A percentile compares a stretch with the other conserved stretches of the same genome.
Evolutionary conservation across 2,113 vertebrate species (phyloP).

Genomic region (Merops nubicus): DNA sequence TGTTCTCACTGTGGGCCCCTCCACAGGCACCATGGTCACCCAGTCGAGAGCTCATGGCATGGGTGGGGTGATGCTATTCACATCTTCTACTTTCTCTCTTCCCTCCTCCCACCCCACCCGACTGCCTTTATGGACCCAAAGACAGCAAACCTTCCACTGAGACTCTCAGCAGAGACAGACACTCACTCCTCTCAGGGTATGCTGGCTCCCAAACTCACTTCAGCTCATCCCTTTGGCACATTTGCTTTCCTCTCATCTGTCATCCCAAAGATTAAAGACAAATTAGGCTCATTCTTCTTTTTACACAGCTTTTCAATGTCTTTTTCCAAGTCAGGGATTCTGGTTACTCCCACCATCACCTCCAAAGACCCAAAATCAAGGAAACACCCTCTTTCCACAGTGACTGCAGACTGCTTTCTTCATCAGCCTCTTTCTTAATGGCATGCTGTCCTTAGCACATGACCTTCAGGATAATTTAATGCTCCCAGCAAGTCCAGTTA

Average conservation of each 20-base stretch:
- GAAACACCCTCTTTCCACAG: not conserved
- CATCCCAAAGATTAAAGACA: not conserved
- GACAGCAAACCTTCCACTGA: not conserved
- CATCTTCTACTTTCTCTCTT: not conserved
- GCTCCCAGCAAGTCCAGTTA: not conserved
- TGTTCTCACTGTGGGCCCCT: not conserved
- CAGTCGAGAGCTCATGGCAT: rapidly evolving
- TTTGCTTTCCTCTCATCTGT: not conserved
- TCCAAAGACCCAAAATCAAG: not conserved
- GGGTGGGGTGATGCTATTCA: not conserved
- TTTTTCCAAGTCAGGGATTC: not conserved
- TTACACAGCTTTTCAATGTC: not conserved
- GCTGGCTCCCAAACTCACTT: not conserved
- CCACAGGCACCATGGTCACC: not conserved
- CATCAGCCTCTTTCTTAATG: not conserved
- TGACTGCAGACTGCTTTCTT: not conserved
- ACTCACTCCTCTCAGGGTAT: rapidly evolving
- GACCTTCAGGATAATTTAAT: not conserved
- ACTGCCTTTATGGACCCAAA: not conserved
- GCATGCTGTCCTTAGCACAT: not conserved
- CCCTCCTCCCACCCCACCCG: not conserved
- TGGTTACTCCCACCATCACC: not conserved
- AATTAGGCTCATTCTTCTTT: not conserved
- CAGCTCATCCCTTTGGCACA: not conserved
- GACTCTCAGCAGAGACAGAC: not conserved